Evolutionary conservation across 2,797 vertebrate species (phyloP), one percentile per base, ranked within the genome.

Genomic region (Eremophila alpestris): DNA sequence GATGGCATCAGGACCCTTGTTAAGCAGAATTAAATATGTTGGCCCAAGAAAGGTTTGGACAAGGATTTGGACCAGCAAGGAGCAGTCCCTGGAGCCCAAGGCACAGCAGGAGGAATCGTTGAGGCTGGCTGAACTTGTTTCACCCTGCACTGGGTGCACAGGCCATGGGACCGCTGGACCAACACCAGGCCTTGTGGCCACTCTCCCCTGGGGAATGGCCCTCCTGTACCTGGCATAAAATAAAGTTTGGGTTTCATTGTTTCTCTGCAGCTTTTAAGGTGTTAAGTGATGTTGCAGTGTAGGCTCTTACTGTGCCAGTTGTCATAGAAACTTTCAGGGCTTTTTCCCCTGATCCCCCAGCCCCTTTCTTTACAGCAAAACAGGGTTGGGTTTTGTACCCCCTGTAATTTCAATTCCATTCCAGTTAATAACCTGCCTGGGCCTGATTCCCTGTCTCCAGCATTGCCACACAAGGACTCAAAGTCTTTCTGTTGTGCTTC

Each of bases 321-420:
- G 93, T 94, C 95, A 95, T 96, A 95, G 95, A 94, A 96, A 97
- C 94, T 59, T 79, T 48, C n/a, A 86, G 68, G 93, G 43, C 67
- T 81, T 93, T 93, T 87, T 80, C 49, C 56, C 81, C 38, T 40
- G 24, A 11, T 89, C 19, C 95, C 90, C 87, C 71, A 91, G 32
- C 73, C 86, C 81, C 73, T 94, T 89, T 69, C 81, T 93, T 93
- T 83, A 56, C 91, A 60, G 69, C 43, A 60, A 56, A 73, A 46
- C 51, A 40, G 30, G 19, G 19, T 7, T 75, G 58, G 67, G 11
- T 13, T 62, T 60, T 49, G 32, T 16, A 8, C 9, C 2, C 40
- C 40, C 40, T 29, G 22, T 67, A 79, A 83, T 78, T 85, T 94
- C 68, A 83, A 11, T 83, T 87, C 69, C 59, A 83, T 32, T 38